phyloP scores from a whole-genome alignment of 2,113 vertebrate genomes.

The Leucoraja erinaceus region DNA sequence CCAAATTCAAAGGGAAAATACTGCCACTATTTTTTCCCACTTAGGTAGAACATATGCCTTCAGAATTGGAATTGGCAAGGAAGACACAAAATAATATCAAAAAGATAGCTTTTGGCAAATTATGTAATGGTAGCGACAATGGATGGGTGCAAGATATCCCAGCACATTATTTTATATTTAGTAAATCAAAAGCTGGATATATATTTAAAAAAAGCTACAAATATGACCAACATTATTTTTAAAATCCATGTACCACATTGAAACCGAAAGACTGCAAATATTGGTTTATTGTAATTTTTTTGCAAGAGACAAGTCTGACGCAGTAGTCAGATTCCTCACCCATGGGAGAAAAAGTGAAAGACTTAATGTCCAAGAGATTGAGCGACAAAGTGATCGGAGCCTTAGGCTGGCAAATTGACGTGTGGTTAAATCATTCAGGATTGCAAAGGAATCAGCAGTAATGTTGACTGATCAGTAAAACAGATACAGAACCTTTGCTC shows the following conservation, averaged over 20 bases:
- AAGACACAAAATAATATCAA: neutral
- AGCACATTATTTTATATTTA: neutral
- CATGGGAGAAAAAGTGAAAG: neutral
- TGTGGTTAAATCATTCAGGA: neutral
- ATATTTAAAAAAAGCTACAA: neutral
- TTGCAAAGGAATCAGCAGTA: neutral
- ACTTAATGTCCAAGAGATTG: neutral
- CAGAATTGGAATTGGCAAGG: neutral
- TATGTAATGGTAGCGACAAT: neutral
- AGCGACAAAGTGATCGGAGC: neutral
- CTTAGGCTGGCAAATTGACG: neutral
- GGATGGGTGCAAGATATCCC: neutral
- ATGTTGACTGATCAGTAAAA: neutral
- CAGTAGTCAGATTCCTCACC: neutral
- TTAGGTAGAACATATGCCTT: neutral
- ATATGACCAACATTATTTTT: no score
- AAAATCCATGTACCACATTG: no score
- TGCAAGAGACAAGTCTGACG: neutral
- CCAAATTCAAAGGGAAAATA: neutral
- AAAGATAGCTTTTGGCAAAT: neutral
- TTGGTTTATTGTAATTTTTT: neutral
- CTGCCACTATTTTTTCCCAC: neutral
- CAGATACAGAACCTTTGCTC: neutral
- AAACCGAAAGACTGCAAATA: neutral
- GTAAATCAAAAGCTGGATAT: neutral